phyloP scores from a whole-genome alignment of 23 tunicate genomes.

The Halocynthia aurantium region DNA sequence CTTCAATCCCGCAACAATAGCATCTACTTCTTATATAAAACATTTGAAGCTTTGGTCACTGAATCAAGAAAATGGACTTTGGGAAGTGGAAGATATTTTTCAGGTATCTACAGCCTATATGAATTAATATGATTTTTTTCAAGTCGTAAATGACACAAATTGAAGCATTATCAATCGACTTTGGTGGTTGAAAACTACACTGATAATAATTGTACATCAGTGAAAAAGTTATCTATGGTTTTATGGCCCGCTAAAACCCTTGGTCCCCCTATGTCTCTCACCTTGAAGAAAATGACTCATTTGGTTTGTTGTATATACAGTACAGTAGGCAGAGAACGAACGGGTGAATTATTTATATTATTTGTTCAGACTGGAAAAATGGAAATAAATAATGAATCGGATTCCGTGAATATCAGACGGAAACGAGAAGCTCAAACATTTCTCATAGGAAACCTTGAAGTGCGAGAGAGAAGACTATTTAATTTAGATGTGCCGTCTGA shows the following conservation, averaged over 20 bases:
- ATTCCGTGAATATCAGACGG: not conserved
- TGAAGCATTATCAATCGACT: not conserved
- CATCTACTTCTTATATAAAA: not conserved
- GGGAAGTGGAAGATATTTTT: slow-evolving; percentile 39
- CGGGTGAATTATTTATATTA: too few species aligned
- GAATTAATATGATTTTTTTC: not conserved
- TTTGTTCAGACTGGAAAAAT: not conserved
- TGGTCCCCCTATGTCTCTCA: too few species aligned
- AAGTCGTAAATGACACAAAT: not conserved
- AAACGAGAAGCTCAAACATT: slow-evolving; percentile 8
- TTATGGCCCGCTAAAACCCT: too few species aligned
- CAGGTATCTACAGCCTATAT: not conserved
- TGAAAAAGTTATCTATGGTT: too few species aligned
- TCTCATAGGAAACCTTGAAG: slow-evolving; percentile 6
- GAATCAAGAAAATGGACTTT: slow-evolving; percentile 41
- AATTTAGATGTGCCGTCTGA: slow-evolving; percentile 56
- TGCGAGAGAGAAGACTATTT: slow-evolving; percentile 24
- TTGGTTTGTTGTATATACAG: too few species aligned
- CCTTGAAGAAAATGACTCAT: too few species aligned
- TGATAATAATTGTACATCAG: too few species aligned
- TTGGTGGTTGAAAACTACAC: too few species aligned
- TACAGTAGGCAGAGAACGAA: too few species aligned
- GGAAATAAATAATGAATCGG: not conserved
- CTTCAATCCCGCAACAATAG: too few species aligned
- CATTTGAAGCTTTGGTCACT: slow-evolving; percentile 53